Evolutionary conservation across 2,888 invertebrate species (phyloP).

Genomic region (Uropetala carovei): DNA sequence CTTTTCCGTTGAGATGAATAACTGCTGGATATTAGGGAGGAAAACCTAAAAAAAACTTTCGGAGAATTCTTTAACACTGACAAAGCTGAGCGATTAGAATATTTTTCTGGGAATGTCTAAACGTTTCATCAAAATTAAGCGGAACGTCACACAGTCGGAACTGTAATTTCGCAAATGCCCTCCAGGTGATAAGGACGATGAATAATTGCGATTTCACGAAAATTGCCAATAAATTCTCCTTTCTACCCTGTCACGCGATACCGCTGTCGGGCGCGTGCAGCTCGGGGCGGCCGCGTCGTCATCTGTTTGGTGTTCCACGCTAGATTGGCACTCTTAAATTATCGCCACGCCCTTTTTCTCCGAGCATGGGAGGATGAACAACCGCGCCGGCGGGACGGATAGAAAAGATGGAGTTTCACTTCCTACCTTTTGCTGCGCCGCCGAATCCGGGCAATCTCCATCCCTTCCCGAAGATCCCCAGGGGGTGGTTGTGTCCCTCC

Average conservation of each 20-base stretch:
- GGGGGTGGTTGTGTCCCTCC: slow-evolving; percentile 35
- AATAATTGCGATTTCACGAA: not conserved
- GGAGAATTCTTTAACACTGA: not conserved
- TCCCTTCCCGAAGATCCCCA: slow-evolving; percentile 33
- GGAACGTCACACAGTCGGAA: not conserved
- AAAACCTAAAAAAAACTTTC: not conserved
- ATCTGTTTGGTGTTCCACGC: slow-evolving; percentile 14
- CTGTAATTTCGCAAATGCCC: not conserved
- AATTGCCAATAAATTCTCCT: not conserved
- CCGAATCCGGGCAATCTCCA: slow-evolving; percentile 53
- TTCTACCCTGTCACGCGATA: not conserved
- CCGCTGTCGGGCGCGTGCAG: not conserved
- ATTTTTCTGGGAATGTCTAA: not conserved
- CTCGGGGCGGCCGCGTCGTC: slow-evolving; percentile 6
- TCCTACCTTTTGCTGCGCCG: not conserved
- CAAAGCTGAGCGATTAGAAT: not conserved
- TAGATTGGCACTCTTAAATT: not conserved
- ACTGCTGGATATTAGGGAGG: too few relatives aligned
- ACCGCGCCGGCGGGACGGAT: not conserved
- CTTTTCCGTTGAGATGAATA: too few relatives aligned
- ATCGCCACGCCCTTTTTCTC: not conserved
- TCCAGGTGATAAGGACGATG: not conserved
- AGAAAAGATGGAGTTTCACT: not conserved
- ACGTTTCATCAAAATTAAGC: not conserved
- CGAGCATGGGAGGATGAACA: not conserved